Conservation (phyloP, 2,797 vertebrate genomes). For the Brachymystax lenok region DNA sequence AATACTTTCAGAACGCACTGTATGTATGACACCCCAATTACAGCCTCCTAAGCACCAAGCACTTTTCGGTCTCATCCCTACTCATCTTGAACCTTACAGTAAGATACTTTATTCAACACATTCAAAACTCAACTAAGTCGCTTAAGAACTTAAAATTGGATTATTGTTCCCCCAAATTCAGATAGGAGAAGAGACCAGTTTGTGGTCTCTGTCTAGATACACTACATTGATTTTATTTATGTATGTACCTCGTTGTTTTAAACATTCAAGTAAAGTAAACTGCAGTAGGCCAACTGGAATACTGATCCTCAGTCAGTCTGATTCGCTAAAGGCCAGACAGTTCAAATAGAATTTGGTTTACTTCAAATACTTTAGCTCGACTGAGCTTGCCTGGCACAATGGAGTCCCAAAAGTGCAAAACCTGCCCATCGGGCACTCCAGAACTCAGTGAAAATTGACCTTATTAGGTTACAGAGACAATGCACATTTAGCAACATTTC, state of each 20-base stretch:
- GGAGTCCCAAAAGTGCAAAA: background rate
- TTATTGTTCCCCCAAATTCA: conserved; percentile 74
- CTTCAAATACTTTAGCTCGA: background rate
- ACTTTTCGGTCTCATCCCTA: conserved; percentile 83
- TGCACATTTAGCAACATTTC: background rate
- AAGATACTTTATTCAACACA: conserved; percentile 87
- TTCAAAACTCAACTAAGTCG: conserved; percentile 83
- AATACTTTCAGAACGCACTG: no score
- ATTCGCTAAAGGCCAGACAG: background rate
- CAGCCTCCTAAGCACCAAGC: conserved; percentile 80
- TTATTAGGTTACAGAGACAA: no score
- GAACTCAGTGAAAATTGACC: background rate
- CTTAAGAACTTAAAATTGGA: conserved; percentile 87
- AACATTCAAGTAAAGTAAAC: background rate
- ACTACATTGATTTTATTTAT: no score
- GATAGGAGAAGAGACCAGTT: conserved; percentile 33
- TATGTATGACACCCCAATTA: conserved; percentile 58
- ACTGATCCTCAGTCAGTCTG: conserved; percentile 27
- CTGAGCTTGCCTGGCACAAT: background rate
- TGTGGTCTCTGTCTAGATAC: background rate
- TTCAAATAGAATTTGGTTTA: no score
- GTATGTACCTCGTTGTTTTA: no score
- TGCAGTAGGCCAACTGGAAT: conserved; percentile 7
- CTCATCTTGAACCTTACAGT: conserved; percentile 80
- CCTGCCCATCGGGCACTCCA: background rate